These are phyloP conservation scores for Heteropelma amictum DNA, from an alignment of 2,888 invertebrate genomes.

Conservation along the genomic window DNA sequence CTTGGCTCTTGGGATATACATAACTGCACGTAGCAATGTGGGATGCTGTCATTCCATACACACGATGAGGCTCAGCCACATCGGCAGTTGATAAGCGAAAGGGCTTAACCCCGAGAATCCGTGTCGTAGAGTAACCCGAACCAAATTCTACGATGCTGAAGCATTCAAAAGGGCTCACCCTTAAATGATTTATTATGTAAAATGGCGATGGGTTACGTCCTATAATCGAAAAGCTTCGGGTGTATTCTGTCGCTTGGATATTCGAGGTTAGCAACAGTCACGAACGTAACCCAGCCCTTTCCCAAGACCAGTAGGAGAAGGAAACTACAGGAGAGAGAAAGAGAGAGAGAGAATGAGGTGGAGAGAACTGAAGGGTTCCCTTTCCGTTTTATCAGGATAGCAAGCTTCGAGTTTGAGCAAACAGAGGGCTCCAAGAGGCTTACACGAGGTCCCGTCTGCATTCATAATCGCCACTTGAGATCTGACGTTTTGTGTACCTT, in stretches of 20 bases:
- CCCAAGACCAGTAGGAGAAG: not conserved
- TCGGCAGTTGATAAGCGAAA: not conserved
- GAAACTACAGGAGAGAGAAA: no score
- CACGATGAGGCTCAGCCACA: not conserved
- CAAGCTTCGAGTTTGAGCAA: constrained; percentile 61
- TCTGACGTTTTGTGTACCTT: constrained; percentile 68
- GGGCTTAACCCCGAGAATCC: not conserved
- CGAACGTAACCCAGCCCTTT: not conserved
- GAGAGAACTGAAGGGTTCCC: not conserved
- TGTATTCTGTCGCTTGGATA: no score
- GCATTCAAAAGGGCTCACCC: not conserved
- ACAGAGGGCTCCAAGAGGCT: constrained; percentile 67
- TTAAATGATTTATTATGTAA: not conserved
- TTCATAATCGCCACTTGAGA: constrained; percentile 74
- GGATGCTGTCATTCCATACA: not conserved
- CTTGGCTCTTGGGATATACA: not conserved
- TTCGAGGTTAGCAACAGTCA: no score
- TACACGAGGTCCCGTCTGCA: constrained; percentile 67
- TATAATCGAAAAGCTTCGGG: not conserved
- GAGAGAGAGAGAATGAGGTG: constrained; percentile 4
- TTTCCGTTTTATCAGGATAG: constrained; percentile 1
- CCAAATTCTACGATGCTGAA: not conserved
- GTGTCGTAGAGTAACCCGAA: not conserved
- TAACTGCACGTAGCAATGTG: not conserved
- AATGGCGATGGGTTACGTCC: not conserved